Evolutionary conservation across 2,888 invertebrate species (phyloP).

Genomic region (Carterocephalus palaemon): DNA sequence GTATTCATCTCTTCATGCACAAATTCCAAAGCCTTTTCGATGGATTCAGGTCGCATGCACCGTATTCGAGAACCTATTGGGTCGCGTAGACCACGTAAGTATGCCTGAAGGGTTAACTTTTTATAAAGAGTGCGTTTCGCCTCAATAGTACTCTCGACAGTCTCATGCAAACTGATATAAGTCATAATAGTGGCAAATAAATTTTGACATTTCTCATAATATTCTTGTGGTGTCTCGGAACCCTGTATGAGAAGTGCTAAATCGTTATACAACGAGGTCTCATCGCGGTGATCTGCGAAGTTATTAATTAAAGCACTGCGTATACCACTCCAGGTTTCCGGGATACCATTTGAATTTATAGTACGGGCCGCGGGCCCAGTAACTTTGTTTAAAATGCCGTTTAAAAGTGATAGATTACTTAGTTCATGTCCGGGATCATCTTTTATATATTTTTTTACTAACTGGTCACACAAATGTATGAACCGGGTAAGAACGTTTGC

Average conservation of each 20-base stretch:
- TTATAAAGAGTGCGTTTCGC: slow-evolving; percentile 3
- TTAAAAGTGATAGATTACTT: slow-evolving; percentile 20
- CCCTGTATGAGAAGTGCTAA: no score
- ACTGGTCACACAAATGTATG: slow-evolving; percentile 5
- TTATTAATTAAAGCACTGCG: no score
- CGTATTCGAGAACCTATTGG: slow-evolving; percentile 1
- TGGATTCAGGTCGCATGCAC: slow-evolving; percentile 9
- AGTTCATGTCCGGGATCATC: slow-evolving; percentile 2
- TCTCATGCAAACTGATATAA: no score
- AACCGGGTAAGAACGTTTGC: slow-evolving; percentile 3
- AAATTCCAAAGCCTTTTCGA: background rate
- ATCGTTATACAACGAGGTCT: no score
- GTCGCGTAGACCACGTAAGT: slow-evolving; percentile 2
- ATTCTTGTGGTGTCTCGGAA: no score
- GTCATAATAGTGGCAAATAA: no score
- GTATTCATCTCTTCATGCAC: slow-evolving; percentile 1
- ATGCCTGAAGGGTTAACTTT: slow-evolving; percentile 7
- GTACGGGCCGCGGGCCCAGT: slow-evolving; percentile 31
- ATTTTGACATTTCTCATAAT: no score
- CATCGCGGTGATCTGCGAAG: no score
- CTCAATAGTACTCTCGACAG: background rate
- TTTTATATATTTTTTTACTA: slow-evolving; percentile 5
- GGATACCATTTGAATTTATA: slow-evolving; percentile 35
- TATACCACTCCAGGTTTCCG: no score
- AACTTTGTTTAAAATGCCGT: slow-evolving; percentile 27